A percentile compares a stretch with the other conserved stretches of the same genome.
Conservation (phyloP, 2,888 invertebrate genomes). For the Penaeus monodon region DNA sequence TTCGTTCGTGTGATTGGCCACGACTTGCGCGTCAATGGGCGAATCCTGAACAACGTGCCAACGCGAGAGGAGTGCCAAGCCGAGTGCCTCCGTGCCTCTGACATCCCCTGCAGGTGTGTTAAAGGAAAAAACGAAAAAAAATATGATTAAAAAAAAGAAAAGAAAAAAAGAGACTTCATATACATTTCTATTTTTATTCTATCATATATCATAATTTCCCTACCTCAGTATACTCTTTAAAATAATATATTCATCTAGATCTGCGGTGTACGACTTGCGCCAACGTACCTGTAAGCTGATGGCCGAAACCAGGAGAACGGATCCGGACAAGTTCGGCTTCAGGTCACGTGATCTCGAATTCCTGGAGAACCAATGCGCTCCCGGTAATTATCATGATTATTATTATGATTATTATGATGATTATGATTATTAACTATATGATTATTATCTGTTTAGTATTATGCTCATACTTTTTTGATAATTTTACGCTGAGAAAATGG, state of each 20-base stretch:
- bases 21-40: slow-evolving; percentile 71
- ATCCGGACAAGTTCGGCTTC: slow-evolving; percentile 70
- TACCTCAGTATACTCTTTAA: too few species aligned
- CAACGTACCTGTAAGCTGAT: slow-evolving; percentile 71
- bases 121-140: too few species aligned
- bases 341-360: slow-evolving; percentile 71
- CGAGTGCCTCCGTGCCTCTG: slow-evolving; percentile 71
- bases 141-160: too few species aligned
- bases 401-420: too few species aligned
- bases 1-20: slow-evolving; percentile 73
- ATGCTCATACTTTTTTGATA: too few species aligned
- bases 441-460: too few species aligned
- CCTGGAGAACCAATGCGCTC: slow-evolving; percentile 74
- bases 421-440: too few species aligned
- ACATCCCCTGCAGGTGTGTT: slow-evolving; percentile 71
- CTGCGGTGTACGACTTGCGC: slow-evolving; percentile 72
- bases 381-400: slow-evolving; percentile 69
- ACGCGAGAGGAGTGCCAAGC: slow-evolving; percentile 72
- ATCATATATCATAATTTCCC: too few species aligned
- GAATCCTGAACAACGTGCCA: slow-evolving; percentile 70
- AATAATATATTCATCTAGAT: slow-evolving; percentile 67
- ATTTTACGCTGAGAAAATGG: too few species aligned
- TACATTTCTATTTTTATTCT: too few species aligned
- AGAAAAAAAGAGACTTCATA: too few species aligned
- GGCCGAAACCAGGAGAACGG: slow-evolving; percentile 72